Base-by-base conservation (phyloP, 92 coral and sea anemone genomes). In the Parazoanthus darwini region DNA sequence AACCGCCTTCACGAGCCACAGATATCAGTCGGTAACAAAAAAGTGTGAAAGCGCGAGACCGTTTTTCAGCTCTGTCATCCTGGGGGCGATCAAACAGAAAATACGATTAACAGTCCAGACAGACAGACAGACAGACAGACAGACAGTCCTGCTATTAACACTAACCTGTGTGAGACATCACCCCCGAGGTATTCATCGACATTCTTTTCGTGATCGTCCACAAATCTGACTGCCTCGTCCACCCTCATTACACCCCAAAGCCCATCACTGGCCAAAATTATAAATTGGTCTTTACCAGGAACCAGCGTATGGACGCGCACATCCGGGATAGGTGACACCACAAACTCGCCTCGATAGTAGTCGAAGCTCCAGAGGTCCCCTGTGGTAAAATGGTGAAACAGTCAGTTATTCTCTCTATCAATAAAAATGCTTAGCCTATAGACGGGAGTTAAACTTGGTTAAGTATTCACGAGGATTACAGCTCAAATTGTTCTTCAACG, bases 301-400 rank as follows among this genome's bases (percentile, higher is more conserved):
- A 93, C 91, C 23, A 96, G 90, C 63, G 90, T 93, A 82, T 94
- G 89, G 63, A 95, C 95, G 51, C 93, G 93, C 43, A 96, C 97
- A 87, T 96, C 99, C 20, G 99, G 99, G 22, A 92, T 91, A 56
- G 99, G 99, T 6, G 99, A 96, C n/a, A 96, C 99, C 6, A 92
- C 89, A 56, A 92, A 96, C 88, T 96, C 98, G n/a, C 96, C 96
- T 44, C 93, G 93, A 43, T 89, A 94, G 46, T 96, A 94, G 80
- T 96, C 74, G 51, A 82, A 82, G 35, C 86, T 82, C 86, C 86
- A 82, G 36, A 82, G 33, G 54, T 82, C 86, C 25, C 86, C 86
- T 82, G 39, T 38, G 6, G 56, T 39, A 18, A 76, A 39, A 43
- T 20, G 23, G n/a, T 26, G 18, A 33, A 26, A 26, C 43, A 26